Conservation (phyloP, 2,888 invertebrate species). For the Beris chalybata region DNA sequence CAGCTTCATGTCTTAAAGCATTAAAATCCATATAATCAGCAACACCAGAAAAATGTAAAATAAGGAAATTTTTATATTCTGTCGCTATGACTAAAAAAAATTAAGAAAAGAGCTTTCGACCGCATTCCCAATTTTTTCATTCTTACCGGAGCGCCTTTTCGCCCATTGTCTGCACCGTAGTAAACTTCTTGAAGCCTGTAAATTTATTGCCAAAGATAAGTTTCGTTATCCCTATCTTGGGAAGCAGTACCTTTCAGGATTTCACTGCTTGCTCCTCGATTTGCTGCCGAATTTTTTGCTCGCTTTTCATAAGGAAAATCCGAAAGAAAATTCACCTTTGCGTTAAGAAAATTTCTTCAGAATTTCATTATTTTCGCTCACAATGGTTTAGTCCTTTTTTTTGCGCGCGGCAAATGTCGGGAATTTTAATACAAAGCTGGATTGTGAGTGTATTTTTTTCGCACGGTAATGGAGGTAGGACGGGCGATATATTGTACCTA, state of each 20-base stretch:
- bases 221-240: slow-evolving; percentile 4
- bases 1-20: neutral
- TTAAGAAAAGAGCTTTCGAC: slow-evolving; percentile 5
- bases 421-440: too few relatives aligned
- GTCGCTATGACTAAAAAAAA: slow-evolving; percentile 17
- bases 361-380: slow-evolving; percentile 22
- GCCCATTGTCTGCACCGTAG: slow-evolving; percentile 23
- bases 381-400: neutral
- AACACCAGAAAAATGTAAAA: slow-evolving; percentile 9
- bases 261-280: neutral
- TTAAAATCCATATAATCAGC: neutral
- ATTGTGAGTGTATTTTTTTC: too few relatives aligned
- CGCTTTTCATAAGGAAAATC: slow-evolving; percentile 2
- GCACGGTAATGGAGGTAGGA: too few relatives aligned
- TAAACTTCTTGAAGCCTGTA: slow-evolving; percentile 21
- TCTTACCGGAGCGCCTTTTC: neutral
- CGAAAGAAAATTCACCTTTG: slow-evolving; percentile 27
- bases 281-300: neutral
- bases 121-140: slow-evolving; percentile 5
- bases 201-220: slow-evolving; percentile 32
- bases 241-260: neutral
- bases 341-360: slow-evolving; percentile 6
- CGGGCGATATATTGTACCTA: too few relatives aligned
- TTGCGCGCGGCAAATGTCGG: too few relatives aligned
- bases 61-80: slow-evolving; percentile 16